Percentiles rank a stretch among this genome's conserved stretches.
phyloP scores from a whole-genome alignment of 1,140 invertebrate genomes.

The Chelonus insularis region DNA sequence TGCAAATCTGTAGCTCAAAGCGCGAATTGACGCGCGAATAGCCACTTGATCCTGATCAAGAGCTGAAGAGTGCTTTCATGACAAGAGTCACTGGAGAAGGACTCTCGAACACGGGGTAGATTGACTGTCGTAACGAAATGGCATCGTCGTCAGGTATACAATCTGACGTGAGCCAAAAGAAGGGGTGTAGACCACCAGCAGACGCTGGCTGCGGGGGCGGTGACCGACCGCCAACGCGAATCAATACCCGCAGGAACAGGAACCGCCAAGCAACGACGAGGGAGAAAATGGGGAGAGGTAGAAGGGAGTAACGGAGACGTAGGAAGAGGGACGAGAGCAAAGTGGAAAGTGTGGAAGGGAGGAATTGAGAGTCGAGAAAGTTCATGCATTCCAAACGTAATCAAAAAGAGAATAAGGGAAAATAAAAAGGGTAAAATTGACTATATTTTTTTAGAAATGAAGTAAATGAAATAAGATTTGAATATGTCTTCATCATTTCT shows the following conservation, averaged over 20 bases:
- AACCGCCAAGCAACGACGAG: constrained; percentile 49
- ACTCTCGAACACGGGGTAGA: constrained; percentile 5
- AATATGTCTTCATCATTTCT: not conserved
- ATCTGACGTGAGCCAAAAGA: constrained; percentile 36
- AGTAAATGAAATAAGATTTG: not conserved
- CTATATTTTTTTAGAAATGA: not conserved
- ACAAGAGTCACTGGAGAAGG: constrained; percentile 5
- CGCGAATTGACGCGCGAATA: not conserved
- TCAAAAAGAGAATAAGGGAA: not conserved
- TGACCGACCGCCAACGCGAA: constrained; percentile 60
- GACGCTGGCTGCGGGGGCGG: constrained; percentile 57
- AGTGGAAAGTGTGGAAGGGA: constrained; percentile 35
- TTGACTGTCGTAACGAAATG: constrained; percentile 11
- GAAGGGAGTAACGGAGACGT: constrained; percentile 28
- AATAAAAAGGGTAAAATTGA: not conserved
- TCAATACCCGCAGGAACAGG: constrained; percentile 62
- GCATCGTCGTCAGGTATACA: not conserved
- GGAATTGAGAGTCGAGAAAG: constrained; percentile 33
- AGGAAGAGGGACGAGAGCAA: constrained; percentile 31
- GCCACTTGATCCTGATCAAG: constrained; percentile 17
- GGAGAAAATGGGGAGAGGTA: constrained; percentile 31
- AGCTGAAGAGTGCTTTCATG: constrained; percentile 13
- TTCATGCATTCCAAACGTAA: constrained; percentile 21
- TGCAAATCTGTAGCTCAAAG: not conserved
- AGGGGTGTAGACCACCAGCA: constrained; percentile 57